These are phyloP conservation scores for Bolborhynchus lineola DNA, from an alignment of 2,113 vertebrate species.

Conservation along the genomic window DNA sequence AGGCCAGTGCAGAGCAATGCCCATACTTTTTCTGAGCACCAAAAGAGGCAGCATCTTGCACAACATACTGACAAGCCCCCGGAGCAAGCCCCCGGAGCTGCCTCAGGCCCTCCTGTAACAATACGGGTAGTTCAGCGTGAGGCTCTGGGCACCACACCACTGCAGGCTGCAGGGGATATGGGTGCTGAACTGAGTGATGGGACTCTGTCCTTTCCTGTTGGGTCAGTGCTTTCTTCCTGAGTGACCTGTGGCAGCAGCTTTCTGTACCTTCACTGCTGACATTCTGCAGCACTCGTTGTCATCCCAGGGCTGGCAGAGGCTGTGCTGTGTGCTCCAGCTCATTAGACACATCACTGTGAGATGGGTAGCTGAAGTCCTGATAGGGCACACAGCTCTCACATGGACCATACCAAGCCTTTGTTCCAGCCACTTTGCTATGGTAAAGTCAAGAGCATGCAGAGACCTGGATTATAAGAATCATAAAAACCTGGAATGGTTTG, in stretches of 20 bases:
- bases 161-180: background rate
- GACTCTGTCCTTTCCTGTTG: background rate
- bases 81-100: background rate
- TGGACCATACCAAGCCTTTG: background rate
- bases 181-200: background rate
- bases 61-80: background rate
- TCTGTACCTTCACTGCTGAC: rapidly evolving
- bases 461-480: background rate
- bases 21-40: background rate
- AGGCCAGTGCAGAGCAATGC: background rate
- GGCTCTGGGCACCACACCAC: background rate
- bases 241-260: background rate
- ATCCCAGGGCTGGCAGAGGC: background rate
- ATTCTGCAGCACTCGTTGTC: background rate
- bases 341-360: background rate
- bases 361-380: background rate
- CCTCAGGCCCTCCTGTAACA: background rate
- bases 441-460: background rate
- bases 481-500: background rate
- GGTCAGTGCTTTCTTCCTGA: background rate
- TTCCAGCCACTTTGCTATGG: background rate
- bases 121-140: background rate
- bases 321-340: background rate
- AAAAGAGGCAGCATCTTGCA: background rate
- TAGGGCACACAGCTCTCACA: background rate